These are phyloP conservation scores for Teleiodes luculella DNA, from an alignment of 2,888 invertebrate species.

Conservation along the genomic window DNA sequence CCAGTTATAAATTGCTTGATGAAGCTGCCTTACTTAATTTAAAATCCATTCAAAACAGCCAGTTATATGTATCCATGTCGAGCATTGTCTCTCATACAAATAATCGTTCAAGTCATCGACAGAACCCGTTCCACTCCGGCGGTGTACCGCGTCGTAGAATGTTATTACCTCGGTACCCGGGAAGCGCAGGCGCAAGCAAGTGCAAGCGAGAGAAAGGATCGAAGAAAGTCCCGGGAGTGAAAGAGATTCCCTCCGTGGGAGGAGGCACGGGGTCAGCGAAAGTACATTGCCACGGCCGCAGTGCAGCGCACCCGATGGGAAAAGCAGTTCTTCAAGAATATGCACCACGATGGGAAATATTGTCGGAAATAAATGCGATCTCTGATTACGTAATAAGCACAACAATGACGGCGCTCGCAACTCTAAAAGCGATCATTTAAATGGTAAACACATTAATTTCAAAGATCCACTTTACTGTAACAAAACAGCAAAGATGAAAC, in stretches of 20 bases:
- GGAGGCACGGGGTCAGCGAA: conserved; percentile 76
- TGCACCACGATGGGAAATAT: conserved; percentile 53
- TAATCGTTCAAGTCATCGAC: conserved; percentile 68
- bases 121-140: conserved; percentile 75
- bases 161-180: conserved; percentile 69
- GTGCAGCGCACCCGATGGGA: conserved; percentile 70
- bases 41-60: conserved; percentile 35
- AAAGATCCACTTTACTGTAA: not conserved
- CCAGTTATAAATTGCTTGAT: not conserved
- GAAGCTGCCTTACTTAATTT: not conserved
- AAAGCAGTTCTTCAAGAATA: conserved; percentile 64
- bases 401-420: not conserved
- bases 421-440: not conserved
- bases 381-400: not conserved
- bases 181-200: conserved; percentile 71
- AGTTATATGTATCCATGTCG: conserved; percentile 49
- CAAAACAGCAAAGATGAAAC: conserved; percentile 3
- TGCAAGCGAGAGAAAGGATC: conserved; percentile 49
- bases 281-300: conserved; percentile 76
- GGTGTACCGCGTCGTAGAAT: conserved; percentile 75
- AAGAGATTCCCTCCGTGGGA: conserved; percentile 62
- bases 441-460: not conserved
- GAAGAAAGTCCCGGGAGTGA: conserved; percentile 58
- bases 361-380: conserved; percentile 38
- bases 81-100: conserved; percentile 70